Base-by-base conservation (phyloP, 2,888 invertebrate species). In the Neoascia interrupta region DNA sequence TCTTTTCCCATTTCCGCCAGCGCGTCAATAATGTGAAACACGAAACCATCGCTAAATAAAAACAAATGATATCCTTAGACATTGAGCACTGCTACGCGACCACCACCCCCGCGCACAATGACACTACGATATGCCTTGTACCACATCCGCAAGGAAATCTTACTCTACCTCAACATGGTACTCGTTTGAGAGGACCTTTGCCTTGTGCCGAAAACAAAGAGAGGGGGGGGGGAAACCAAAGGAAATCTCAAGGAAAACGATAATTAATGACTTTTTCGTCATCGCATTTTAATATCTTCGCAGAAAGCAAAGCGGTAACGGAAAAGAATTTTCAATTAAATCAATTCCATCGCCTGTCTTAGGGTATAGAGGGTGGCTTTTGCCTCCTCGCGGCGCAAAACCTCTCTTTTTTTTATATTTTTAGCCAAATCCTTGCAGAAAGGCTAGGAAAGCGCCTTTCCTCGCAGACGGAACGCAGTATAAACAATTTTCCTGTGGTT, bases 191-290 rank as follows among this genome's bases (percentile, higher is more conserved):
- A 16, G 43, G 18, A 36, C 60, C 2, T 15, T 31, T 16, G 49
- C 49, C 5, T 26, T 10, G 5, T 2, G n/a, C 19, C 36, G 15
- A 19, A 21, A 10, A 8, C 4, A 21, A n/a, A n/a, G n/a, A 36
- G 19, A 51, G 15, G 1, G 31, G 15, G 13, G 31, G n/a, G 3
- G 11, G 15, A 15, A 54, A 43, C 36, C 45, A 47, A 49, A 36
- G 18, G n/a, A n/a, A n/a, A n/a, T n/a, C 43, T 15, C 28, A 63
- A 72, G 49, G 47, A 47, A 69, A 79, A 60, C 63, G 70, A 79
- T 79, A 79, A 79, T 79, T 79, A 79, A 79, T 79, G 76, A 66
- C 70, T 79, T 72, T 64, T 72, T 79, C 72, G 72, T 79, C 76
- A 79, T 66, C 60, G 75, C 70, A 72, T 72, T 72, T 79, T 72